Evolutionary conservation across 2,888 invertebrate species (phyloP), one percentile per base, ranked within the genome.

Genomic region (Ommatoiulus sabulosus): DNA sequence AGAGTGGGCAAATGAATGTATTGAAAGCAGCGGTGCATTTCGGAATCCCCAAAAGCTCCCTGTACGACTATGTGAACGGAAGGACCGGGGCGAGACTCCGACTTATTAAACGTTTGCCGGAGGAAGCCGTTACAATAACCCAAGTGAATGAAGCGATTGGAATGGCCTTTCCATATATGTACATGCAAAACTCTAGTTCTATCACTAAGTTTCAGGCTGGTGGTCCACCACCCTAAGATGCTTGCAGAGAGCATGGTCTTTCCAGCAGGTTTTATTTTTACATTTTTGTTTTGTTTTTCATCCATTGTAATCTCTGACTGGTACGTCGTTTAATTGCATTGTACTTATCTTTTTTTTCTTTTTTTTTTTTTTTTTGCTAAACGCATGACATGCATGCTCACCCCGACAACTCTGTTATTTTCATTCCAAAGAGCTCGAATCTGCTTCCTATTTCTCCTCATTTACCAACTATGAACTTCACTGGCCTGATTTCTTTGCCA

Each of bases 21-120:
- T 46, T 87, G 43, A 80, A 87, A 46, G 89, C 89, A 48, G 46
- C 89, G 43, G 52, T 46, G 15, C 84, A 84, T 43, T 89, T 48
- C 35, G 89, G 89, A 24, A 89, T 89, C 35, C 89, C 89, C 20
- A 89, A 89, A 63, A 89, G 87, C 52, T 89, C 89, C n/a, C 57
- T 89, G 20, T 87, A 87, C 86, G 87, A 89, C 87, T 89, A 89
- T 85, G 57, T 89, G 44, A 87, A 63, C 12, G 89, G 89, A 87
- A 89, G 87, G 84, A 89, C 89, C 72, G 86, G 86, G 44, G 86
- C 86, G 2, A 15, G 86, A 86, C 86, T 86, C 48, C 86, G 86
- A 86, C 86, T 86, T 24, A 86, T 86, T 86, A 86, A 48, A 24
- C 86, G 48, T 48, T 86, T 86, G 24, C 86, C 86, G 86, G 46